Base-by-base conservation (phyloP, 2,113 vertebrate genomes). In the Cyrtonyx montezumae region DNA sequence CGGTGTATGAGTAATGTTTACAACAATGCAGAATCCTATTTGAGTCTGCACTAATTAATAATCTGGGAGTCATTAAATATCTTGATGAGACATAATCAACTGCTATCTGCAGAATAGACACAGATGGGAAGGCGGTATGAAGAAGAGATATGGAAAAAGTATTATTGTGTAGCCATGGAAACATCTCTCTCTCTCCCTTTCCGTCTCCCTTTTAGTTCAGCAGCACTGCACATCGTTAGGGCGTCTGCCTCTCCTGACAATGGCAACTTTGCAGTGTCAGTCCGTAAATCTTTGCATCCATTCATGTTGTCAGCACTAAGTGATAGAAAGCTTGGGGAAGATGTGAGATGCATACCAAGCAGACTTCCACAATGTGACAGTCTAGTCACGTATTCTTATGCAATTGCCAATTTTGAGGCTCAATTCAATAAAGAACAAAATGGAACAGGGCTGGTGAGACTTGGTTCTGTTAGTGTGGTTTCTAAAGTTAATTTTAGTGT, bases 371-470 rank as follows among this genome's bases (percentile, higher is more conserved):
- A 74, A 28, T 68, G 71, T 69, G 58, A 74, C 80, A 87, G 46
- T 78, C 87, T 78, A 86, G 87, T 85, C 87, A 87, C 22, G 55
- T 69, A 90, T 79, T 88, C 79, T 91, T 91, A 88, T 79, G 84
- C 91, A 95, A 95, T 80, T 90, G 74, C 70, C 90, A 87, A 78
- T 94, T 93, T 89, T 88, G 80, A 90, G 67, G 43, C 84, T 79
- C 83, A 87, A 32, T 97, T 97, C 83, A 94, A 97, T 87, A 87
- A 69, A 69, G 53, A 95, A 90, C 63, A 94, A 95, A 95, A 90
- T 66, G 58, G 85, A 93, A 84, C n/a, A 88, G 67, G 36, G 45
- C 34, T n/a, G 56, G 37, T 43, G 90, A 94, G 94, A 76, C 71
- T 91, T 45, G 61, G 49, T 80, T 93, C 71, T 83, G 65, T 80